Conservation (phyloP, 2,888 invertebrate genomes). For the Drosophila pseudotalamancana region DNA sequence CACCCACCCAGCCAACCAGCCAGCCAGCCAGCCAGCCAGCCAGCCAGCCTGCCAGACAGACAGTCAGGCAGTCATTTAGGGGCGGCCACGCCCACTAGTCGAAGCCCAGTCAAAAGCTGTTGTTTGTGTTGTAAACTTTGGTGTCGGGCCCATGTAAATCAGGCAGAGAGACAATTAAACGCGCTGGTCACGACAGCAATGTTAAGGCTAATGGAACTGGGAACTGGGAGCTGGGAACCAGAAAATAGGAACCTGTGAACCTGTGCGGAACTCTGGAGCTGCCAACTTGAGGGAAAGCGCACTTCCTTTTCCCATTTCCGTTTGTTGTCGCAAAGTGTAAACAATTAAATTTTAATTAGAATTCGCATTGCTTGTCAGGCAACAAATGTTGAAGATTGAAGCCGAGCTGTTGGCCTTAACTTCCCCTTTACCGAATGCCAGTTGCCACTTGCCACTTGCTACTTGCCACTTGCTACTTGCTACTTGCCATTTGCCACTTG, state of each 20-base stretch:
- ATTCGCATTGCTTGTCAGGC: slow-evolving; percentile 65
- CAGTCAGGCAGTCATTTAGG: slow-evolving; percentile 2
- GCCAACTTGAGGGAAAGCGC: slow-evolving; percentile 3
- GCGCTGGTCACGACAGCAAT: slow-evolving; percentile 69
- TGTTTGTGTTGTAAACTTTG: slow-evolving; percentile 55
- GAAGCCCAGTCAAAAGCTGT: background rate
- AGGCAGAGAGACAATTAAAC: slow-evolving; percentile 63
- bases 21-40: slow-evolving; percentile 11
- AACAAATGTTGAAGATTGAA: slow-evolving; percentile 14
- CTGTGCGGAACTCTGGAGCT: background rate
- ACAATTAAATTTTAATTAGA: slow-evolving; percentile 80
- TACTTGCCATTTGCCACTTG: slow-evolving; percentile 9
- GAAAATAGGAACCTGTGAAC: slow-evolving; percentile 10
- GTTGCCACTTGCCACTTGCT: slow-evolving; percentile 13
- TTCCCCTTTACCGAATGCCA: slow-evolving; percentile 16
- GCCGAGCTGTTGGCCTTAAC: slow-evolving; percentile 7
- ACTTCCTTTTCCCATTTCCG: slow-evolving; percentile 56
- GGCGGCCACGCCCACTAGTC: background rate
- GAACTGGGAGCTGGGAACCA: slow-evolving; percentile 25
- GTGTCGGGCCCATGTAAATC: slow-evolving; percentile 65
- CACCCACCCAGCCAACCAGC: too few relatives aligned
- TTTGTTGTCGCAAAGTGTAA: slow-evolving; percentile 70
- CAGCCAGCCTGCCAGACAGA: background rate
- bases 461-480: slow-evolving; percentile 17
- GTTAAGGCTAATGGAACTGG: slow-evolving; percentile 64